A percentile compares a stretch with the other conserved stretches of the same genome.
Conservation (phyloP, 2,797 vertebrate species). For the Pipistrellus pygmaeus region DNA sequence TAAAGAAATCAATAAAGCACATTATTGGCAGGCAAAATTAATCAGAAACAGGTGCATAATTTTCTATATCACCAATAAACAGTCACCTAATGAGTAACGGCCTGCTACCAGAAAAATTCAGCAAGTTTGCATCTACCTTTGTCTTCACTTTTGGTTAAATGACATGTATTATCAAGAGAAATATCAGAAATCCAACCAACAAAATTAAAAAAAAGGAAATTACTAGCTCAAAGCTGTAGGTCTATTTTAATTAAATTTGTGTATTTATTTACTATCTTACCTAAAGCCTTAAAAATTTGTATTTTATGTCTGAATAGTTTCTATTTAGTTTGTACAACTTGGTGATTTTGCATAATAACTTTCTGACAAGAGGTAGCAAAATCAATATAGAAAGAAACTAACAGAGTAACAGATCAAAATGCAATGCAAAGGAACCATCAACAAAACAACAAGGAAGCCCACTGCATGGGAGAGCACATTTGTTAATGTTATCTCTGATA, state of each 20-base stretch:
- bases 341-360: not conserved
- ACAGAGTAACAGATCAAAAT: not conserved
- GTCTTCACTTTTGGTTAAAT: not conserved
- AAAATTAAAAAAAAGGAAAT: not conserved
- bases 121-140: not conserved
- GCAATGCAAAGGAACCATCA: not conserved
- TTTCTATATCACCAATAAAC: not conserved
- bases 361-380: not conserved
- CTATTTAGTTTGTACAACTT: not conserved
- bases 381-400: not conserved
- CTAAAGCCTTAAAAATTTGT: not conserved
- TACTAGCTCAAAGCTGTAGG: not conserved
- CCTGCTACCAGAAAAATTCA: not conserved
- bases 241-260: not conserved
- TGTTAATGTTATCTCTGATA: too few relatives aligned
- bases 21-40: not conserved
- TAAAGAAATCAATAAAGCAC: not conserved
- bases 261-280: not conserved
- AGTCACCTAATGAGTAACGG: not conserved
- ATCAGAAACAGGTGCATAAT: not conserved
- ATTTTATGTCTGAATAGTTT: not conserved
- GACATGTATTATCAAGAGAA: not conserved
- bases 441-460: too few relatives aligned
- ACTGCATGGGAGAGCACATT: too few relatives aligned
- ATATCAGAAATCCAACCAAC: not conserved